A percentile compares a stretch with the other conserved stretches of the same genome.
These are phyloP conservation scores for Calyptommatus sinebrachiatus DNA, from an alignment of 2,113 vertebrate species.

Conservation along the genomic window DNA sequence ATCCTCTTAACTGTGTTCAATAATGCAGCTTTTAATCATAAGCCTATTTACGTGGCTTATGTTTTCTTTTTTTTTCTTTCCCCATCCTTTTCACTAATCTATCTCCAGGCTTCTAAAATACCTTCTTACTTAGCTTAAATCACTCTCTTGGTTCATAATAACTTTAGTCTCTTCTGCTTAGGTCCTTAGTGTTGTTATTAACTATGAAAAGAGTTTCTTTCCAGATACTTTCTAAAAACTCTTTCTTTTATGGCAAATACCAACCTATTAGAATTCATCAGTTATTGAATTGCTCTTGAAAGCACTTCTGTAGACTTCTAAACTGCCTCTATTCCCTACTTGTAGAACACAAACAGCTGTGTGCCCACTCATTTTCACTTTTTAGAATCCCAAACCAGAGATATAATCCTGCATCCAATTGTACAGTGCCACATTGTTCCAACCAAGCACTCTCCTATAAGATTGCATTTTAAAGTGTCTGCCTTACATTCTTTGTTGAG, in stretches of 20 bases:
- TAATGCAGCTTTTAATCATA: slow-evolving; percentile 48
- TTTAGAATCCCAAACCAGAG: neutral
- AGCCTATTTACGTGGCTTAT: slow-evolving; percentile 36
- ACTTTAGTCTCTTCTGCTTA: slow-evolving; percentile 37
- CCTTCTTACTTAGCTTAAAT: slow-evolving; percentile 39
- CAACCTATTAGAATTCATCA: slow-evolving; percentile 23
- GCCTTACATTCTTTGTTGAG: neutral
- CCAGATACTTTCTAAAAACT: slow-evolving; percentile 13
- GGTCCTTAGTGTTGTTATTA: slow-evolving; percentile 33
- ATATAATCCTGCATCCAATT: neutral
- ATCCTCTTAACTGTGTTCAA: slow-evolving; percentile 49
- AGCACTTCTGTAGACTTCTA: neutral
- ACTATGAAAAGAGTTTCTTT: slow-evolving; percentile 23
- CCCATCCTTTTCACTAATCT: neutral
- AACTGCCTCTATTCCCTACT: slow-evolving; percentile 5
- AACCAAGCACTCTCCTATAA: neutral
- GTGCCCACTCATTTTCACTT: neutral
- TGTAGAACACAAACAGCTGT: neutral
- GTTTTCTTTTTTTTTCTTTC: neutral
- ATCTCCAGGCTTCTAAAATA: slow-evolving; percentile 36
- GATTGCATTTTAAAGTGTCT: neutral
- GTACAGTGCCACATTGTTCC: neutral
- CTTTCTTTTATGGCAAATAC: slow-evolving; percentile 3
- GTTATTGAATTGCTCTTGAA: slow-evolving; percentile 19
- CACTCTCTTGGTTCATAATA: slow-evolving; percentile 37